phyloP scores from a whole-genome alignment of 2,797 vertebrate species.

The Thamnophis elegans region DNA sequence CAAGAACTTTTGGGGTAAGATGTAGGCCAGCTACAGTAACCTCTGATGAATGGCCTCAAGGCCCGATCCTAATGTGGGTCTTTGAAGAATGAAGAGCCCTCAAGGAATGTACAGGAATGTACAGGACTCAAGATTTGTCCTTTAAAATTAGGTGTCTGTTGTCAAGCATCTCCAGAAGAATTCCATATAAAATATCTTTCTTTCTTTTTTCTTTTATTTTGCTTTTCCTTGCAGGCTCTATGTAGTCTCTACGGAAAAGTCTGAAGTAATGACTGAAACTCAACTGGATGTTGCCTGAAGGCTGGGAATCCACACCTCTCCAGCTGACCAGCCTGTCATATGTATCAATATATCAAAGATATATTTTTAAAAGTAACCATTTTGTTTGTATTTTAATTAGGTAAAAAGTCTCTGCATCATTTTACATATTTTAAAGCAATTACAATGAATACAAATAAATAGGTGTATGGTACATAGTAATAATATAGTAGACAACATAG shows the following conservation, averaged over 20 bases:
- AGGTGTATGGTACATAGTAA: not conserved
- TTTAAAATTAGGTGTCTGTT: not conserved
- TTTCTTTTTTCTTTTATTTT: no score
- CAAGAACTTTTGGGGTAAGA: not conserved
- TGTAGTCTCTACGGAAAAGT: constrained; percentile 60
- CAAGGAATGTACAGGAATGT: not conserved
- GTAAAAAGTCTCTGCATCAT: not conserved
- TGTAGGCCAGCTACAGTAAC: not conserved
- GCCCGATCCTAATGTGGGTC: not conserved
- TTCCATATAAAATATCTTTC: not conserved
- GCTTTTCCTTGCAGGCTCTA: constrained; percentile 63
- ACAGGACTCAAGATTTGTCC: not conserved
- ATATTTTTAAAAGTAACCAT: not conserved
- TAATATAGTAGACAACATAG: not conserved
- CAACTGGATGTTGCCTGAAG: constrained; percentile 58
- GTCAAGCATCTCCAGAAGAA: not conserved
- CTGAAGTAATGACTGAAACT: constrained; percentile 59
- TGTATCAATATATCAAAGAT: no score
- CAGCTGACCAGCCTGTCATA: constrained; percentile 7
- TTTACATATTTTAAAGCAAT: not conserved
- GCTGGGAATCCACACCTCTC: constrained; percentile 17
- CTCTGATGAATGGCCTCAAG: no score
- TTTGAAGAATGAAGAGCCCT: not conserved
- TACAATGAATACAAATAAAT: not conserved
- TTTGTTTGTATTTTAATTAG: not conserved